These are phyloP conservation scores for Myioborus melanocephalus DNA, from an alignment of 2,797 vertebrate species.

Conservation along the genomic window DNA sequence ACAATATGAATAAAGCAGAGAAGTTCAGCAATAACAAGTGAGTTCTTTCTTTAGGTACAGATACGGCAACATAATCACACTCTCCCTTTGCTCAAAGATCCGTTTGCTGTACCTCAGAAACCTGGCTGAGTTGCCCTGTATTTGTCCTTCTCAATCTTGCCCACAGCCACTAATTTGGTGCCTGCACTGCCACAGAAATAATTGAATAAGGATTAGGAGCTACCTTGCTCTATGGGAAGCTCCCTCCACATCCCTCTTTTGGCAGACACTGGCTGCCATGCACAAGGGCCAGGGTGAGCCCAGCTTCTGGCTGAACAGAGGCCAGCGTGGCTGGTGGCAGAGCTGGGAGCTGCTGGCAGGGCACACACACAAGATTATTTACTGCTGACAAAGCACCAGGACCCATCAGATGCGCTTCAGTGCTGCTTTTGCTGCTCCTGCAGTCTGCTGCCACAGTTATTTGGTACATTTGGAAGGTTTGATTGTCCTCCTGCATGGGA, in stretches of 20 bases:
- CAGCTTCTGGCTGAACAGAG: not conserved
- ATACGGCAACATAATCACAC: rapidly evolving
- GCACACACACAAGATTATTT: not conserved
- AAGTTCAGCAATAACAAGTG: not conserved
- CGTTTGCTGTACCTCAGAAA: not conserved
- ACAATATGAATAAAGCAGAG: not conserved
- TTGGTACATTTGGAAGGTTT: not conserved
- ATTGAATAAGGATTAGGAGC: not conserved
- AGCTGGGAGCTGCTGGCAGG: not conserved
- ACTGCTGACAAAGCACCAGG: not conserved
- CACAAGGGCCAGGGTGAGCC: rapidly evolving
- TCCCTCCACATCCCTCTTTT: not conserved
- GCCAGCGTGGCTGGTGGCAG: not conserved
- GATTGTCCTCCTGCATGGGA: not conserved
- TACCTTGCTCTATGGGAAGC: not conserved
- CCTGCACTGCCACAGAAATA: not conserved
- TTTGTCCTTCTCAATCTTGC: not conserved
- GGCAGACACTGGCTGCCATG: not conserved
- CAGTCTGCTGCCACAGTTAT: not conserved
- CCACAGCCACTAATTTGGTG: not conserved
- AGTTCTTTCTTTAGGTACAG: not conserved
- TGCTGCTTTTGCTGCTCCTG: not conserved
- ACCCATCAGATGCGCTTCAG: rapidly evolving
- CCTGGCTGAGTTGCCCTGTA: not conserved
- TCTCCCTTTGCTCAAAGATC: not conserved